These are phyloP conservation scores for Branchellion lobata DNA, from an alignment of 2,888 invertebrate species.

Conservation along the genomic window DNA sequence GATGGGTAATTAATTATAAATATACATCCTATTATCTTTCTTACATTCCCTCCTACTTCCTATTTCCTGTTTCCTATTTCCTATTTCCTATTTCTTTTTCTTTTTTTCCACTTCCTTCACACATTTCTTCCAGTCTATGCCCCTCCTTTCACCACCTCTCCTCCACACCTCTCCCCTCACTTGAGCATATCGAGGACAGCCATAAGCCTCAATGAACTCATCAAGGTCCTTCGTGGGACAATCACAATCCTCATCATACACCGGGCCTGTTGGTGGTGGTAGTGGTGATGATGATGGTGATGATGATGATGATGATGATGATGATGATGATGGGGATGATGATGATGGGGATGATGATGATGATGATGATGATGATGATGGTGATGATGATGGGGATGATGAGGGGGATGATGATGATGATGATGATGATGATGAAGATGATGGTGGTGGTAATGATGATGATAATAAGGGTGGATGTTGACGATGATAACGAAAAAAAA, in stretches of 20 bases:
- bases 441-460: not conserved
- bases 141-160: no score
- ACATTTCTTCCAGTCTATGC: no score
- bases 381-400: no score
- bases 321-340: constrained; percentile 24
- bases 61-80: no score
- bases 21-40: no score
- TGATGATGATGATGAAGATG: no score
- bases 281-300: not conserved
- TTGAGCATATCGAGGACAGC: constrained; percentile 65
- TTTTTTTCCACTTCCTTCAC: no score
- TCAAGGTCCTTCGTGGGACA: constrained; percentile 73
- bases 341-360: not conserved
- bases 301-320: constrained; percentile 32
- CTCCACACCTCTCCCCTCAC: no score
- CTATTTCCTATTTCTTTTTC: no score
- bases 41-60: constrained; percentile 68
- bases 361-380: constrained; percentile 1
- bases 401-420: no score
- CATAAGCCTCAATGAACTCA: constrained; percentile 71
- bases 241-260: constrained; percentile 79
- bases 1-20: no score
- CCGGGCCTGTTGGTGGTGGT: constrained; percentile 65
- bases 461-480: not conserved
- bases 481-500: not conserved